A percentile compares a stretch with the other conserved stretches of the same genome.
Evolutionary conservation across 2,113 vertebrate species (phyloP).

Genomic region (Crotophaga sulcirostris): DNA sequence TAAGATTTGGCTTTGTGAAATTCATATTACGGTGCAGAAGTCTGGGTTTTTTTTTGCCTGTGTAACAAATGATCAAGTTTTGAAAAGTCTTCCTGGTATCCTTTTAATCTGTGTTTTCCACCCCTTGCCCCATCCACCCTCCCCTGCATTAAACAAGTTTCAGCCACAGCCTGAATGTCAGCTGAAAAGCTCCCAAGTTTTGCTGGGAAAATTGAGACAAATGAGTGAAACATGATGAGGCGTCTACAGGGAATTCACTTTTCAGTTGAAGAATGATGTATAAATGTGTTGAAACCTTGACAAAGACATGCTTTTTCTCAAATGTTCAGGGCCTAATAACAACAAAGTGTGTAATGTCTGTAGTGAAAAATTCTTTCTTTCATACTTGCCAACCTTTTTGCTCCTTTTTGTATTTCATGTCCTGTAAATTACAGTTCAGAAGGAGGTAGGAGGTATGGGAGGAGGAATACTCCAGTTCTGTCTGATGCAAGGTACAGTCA

Average conservation of each 20-base stretch:
- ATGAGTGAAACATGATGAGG: conserved; percentile 10
- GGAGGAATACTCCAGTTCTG: neutral
- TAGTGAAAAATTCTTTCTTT: neutral
- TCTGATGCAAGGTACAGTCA: neutral
- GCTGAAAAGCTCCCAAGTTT: neutral
- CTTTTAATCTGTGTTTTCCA: neutral
- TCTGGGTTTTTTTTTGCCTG: neutral
- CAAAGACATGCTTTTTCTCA: conserved; percentile 9
- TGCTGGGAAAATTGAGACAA: conserved; percentile 16
- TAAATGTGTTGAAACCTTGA: conserved; percentile 25
- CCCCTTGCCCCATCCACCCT: no score
- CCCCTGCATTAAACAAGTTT: neutral
- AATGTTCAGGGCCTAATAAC: neutral
- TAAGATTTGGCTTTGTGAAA: neutral
- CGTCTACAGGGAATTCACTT: neutral
- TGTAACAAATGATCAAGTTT: neutral
- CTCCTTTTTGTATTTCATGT: neutral
- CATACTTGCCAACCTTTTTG: neutral
- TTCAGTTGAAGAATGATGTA: conserved; percentile 3
- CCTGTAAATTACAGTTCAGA: neutral
- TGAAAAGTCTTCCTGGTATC: neutral
- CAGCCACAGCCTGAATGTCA: neutral
- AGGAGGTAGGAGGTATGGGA: neutral
- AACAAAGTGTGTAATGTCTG: neutral
- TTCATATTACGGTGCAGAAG: neutral